phyloP scores from a whole-genome alignment of 1,140 invertebrate genomes.

The Vollenhovia emeryi region DNA sequence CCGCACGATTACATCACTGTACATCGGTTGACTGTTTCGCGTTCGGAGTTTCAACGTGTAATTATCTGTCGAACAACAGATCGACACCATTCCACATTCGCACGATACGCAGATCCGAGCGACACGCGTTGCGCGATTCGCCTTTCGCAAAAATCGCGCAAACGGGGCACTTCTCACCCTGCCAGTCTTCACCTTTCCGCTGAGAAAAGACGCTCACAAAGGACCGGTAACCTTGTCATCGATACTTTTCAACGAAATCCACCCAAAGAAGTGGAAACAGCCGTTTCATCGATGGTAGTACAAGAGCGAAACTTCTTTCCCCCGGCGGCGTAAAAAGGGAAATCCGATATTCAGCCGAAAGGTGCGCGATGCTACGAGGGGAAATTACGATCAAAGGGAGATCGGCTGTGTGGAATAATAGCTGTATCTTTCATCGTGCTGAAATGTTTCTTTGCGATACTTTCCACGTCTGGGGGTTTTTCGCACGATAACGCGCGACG shows the following conservation, averaged over 20 bases:
- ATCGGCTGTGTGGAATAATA: conserved; percentile 61
- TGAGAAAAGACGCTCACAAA: conserved; percentile 45
- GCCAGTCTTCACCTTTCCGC: conserved; percentile 3
- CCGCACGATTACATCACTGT: neutral
- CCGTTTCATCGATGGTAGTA: conserved; percentile 63
- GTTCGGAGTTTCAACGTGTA: neutral
- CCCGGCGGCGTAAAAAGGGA: conserved; percentile 36
- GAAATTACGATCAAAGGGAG: conserved; percentile 67
- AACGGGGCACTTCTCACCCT: neutral
- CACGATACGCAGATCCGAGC: neutral
- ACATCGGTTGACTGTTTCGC: neutral
- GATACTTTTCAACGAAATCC: conserved; percentile 63
- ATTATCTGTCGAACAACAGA: conserved; percentile 11
- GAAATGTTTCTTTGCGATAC: conserved; percentile 51
- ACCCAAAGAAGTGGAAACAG: conserved; percentile 64
- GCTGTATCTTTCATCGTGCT: conserved; percentile 36
- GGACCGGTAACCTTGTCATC: conserved; percentile 63
- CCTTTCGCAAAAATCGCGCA: neutral
- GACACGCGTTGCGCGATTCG: neutral
- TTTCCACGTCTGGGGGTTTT: conserved; percentile 17
- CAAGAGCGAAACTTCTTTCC: conserved; percentile 42
- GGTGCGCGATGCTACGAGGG: conserved; percentile 42
- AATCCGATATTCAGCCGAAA: conserved; percentile 67
- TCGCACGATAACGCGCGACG: conserved; percentile 53
- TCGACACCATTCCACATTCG: neutral